phyloP scores from a whole-genome alignment of 2,113 vertebrate species.

The Rafetus swinhoei region DNA sequence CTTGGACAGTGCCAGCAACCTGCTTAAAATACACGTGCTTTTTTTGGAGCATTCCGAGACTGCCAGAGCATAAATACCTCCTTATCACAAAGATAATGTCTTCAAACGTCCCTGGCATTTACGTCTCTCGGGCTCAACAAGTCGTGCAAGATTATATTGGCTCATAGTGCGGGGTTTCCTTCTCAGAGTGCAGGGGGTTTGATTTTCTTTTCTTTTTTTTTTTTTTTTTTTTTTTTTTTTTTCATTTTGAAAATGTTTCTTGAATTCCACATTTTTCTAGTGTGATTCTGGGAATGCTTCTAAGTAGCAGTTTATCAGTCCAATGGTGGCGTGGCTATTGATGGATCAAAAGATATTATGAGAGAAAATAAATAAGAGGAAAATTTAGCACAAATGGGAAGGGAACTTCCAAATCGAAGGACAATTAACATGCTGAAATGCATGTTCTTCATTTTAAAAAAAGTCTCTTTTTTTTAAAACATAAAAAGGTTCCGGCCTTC shows the following conservation, averaged over 20 bases:
- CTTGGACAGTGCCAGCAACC: neutral
- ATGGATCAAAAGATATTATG: neutral
- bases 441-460: neutral
- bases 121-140: neutral
- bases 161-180: too few relatives aligned
- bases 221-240: too few relatives aligned
- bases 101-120: neutral
- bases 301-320: neutral
- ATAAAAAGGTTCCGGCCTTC: neutral
- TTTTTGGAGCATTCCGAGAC: neutral
- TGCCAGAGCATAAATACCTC: neutral
- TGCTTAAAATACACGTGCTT: neutral
- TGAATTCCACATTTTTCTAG: neutral
- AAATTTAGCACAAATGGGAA: neutral
- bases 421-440: neutral
- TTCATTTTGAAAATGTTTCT: neutral
- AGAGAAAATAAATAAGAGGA: neutral
- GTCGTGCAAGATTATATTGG: neutral
- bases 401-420: neutral
- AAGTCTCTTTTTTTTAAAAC: neutral
- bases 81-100: neutral
- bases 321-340: neutral
- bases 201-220: neutral
- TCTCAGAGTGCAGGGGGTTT: neutral
- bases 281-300: neutral